A percentile compares a stretch with the other conserved stretches of the same genome.
Evolutionary conservation across 2,888 invertebrate species (phyloP).

Genomic region (Podotricha telesiphe): DNA sequence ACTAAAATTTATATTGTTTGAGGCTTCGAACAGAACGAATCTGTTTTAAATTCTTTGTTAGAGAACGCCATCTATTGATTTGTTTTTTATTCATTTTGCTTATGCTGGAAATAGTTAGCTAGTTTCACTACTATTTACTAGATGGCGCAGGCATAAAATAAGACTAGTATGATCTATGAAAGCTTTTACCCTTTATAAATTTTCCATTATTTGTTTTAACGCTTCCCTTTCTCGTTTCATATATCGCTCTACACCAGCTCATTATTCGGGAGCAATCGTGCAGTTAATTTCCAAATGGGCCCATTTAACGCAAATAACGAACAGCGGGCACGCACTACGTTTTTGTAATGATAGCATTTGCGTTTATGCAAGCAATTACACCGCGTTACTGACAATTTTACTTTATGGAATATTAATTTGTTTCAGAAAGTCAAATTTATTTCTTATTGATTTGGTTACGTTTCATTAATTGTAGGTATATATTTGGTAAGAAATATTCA

Average conservation of each 20-base stretch:
- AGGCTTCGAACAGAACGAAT: too few species aligned
- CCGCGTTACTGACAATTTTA: conserved; percentile 49
- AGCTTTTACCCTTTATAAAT: conserved; percentile 31
- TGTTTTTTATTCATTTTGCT: background rate
- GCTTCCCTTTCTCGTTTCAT: conserved; percentile 47
- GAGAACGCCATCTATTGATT: conserved; percentile 29
- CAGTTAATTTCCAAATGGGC: conserved; percentile 78
- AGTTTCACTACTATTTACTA: conserved; percentile 50
- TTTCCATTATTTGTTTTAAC: conserved; percentile 53
- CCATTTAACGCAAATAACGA: conserved; percentile 76
- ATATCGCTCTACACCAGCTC: conserved; percentile 60
- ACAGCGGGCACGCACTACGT: conserved; percentile 58
- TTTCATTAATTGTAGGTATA: background rate
- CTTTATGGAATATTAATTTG: conserved; percentile 26
- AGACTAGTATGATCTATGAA: background rate
- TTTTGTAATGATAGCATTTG: conserved; percentile 61
- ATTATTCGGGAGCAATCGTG: conserved; percentile 76
- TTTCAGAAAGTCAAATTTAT: background rate
- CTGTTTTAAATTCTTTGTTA: too few species aligned
- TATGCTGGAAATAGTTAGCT: too few species aligned
- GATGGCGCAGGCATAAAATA: conserved; percentile 54
- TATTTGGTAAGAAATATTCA: too few species aligned
- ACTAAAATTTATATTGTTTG: too few species aligned
- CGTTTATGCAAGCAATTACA: conserved; percentile 55
- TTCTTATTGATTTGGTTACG: background rate